Evolutionary conservation across 1,140 invertebrate species (phyloP).

Genomic region (Mizuhopecten yessoensis): DNA sequence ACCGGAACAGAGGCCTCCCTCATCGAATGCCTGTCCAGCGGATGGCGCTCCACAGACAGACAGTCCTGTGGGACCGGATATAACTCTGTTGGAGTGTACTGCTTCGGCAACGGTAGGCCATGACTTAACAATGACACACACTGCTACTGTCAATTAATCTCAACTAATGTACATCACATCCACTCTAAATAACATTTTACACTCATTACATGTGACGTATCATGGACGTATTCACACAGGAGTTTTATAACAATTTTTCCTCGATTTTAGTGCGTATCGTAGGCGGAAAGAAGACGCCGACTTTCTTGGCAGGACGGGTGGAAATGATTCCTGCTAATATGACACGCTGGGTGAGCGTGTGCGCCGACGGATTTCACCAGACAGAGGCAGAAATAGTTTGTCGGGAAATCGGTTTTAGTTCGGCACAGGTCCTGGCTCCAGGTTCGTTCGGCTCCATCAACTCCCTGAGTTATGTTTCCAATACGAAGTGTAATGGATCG

Average conservation of each 20-base stretch:
- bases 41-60: conserved; percentile 90
- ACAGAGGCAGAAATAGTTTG: conserved; percentile 74
- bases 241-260: too few species aligned
- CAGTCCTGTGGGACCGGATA: conserved; percentile 68
- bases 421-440: conserved; percentile 63
- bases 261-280: conserved; percentile 65
- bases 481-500: conserved; percentile 63
- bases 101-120: conserved; percentile 62
- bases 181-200: too few species aligned
- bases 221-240: too few species aligned
- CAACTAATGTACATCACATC: too few species aligned
- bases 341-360: conserved; percentile 72
- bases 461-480: conserved; percentile 45
- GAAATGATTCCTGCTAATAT: conserved; percentile 84
- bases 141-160: too few species aligned
- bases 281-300: conserved; percentile 66
- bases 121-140: not conserved
- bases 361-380: conserved; percentile 72
- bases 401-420: conserved; percentile 77
- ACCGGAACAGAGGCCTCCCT: conserved; percentile 88
- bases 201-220: too few species aligned
- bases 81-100: conserved; percentile 63
- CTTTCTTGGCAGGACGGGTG: conserved; percentile 86
- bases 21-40: conserved; percentile 88
- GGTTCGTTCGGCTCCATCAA: conserved; percentile 63